phyloP scores from a whole-genome alignment of 2,888 invertebrate species.

The Drosophila emarginata region DNA sequence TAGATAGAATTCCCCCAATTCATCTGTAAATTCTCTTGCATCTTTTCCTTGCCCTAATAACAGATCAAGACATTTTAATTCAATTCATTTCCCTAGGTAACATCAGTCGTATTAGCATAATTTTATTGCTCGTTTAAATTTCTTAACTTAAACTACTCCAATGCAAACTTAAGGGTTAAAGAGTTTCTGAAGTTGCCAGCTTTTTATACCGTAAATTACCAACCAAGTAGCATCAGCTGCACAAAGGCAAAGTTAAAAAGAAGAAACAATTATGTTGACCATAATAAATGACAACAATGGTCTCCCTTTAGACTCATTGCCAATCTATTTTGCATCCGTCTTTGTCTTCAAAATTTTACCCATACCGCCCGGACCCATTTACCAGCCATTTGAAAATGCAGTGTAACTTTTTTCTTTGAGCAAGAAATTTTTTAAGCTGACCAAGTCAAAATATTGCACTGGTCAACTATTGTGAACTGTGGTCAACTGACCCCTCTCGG shows the following conservation, averaged over 20 bases:
- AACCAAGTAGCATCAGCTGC: background rate
- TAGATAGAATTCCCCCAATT: background rate
- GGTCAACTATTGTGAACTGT: constrained; percentile 69
- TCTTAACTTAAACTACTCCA: background rate
- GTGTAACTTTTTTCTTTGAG: constrained; percentile 1
- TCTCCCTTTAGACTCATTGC: constrained; percentile 14
- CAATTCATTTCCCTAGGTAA: background rate
- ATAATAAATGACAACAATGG: constrained; percentile 45
- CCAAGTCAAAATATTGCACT: constrained; percentile 71
- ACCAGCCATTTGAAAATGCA: background rate
- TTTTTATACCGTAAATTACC: background rate
- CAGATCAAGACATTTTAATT: background rate
- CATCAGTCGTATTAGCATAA: too few species aligned
- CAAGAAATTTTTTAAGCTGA: constrained; percentile 51
- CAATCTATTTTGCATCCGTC: constrained; percentile 13
- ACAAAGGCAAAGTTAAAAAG: constrained; percentile 1
- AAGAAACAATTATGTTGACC: constrained; percentile 47
- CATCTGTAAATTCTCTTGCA: background rate
- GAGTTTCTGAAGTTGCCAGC: background rate
- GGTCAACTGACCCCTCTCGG: constrained; percentile 41
- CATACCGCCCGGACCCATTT: background rate
- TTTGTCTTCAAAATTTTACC: background rate
- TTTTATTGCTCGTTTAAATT: background rate
- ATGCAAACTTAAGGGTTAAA: background rate
- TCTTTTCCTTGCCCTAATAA: background rate